Conservation (phyloP, 2,113 vertebrate species). For the Lipotes vexillifer region DNA sequence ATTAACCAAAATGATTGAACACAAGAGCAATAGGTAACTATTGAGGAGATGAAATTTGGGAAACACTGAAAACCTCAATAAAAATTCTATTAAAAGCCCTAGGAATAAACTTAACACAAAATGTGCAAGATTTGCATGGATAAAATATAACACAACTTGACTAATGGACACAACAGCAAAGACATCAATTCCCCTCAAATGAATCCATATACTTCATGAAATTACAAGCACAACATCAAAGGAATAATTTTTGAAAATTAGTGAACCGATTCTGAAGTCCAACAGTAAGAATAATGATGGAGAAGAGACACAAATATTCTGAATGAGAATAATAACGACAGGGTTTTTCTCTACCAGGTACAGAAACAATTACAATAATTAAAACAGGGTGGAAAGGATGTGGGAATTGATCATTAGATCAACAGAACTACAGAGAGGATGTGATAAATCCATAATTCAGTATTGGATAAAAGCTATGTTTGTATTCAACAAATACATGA, state of each 20-base stretch:
- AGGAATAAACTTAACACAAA: neutral
- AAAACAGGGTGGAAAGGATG: neutral
- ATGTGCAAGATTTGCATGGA: neutral
- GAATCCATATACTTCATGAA: neutral
- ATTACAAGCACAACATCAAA: neutral
- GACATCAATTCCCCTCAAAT: neutral
- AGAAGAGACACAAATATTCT: neutral
- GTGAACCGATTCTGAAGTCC: neutral
- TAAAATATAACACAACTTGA: neutral
- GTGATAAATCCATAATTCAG: neutral
- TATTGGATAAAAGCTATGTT: neutral
- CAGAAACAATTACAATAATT: neutral
- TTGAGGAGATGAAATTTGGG: no score
- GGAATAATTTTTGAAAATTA: neutral
- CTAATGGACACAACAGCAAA: neutral
- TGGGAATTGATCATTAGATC: neutral
- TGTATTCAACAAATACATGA: neutral
- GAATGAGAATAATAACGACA: neutral
- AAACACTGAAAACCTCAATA: no score
- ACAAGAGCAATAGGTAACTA: neutral
- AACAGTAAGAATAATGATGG: neutral
- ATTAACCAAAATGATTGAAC: neutral
- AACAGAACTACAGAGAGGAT: neutral
- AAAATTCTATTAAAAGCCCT: neutral
- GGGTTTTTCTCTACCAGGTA: neutral